phyloP scores from a whole-genome alignment of 37 sponge, comb jelly and placozoan genomes.

The Agelas oroides region DNA sequence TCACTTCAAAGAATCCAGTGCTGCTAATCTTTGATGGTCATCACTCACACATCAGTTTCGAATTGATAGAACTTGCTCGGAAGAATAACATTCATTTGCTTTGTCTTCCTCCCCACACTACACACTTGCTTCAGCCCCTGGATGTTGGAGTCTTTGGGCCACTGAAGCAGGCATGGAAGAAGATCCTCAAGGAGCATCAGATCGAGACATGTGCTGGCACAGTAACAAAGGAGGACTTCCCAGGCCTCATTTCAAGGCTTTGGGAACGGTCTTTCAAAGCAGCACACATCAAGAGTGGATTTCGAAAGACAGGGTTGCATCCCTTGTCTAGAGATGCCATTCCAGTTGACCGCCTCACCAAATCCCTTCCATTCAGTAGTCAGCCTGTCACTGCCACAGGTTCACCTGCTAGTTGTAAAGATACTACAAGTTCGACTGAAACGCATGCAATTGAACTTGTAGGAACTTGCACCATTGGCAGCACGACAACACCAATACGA shows the following conservation, averaged over 20 bases:
- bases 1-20: constrained; percentile 18
- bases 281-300: constrained; percentile 26
- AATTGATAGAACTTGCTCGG: too few relatives aligned
- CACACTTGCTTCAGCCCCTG: constrained; percentile 43
- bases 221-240: constrained; percentile 61
- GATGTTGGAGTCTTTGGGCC: constrained; percentile 66
- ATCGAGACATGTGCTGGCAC: constrained; percentile 33
- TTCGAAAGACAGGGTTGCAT: constrained; percentile 44
- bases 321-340: constrained; percentile 42
- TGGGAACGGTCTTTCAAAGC: constrained; percentile 25
- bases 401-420: too few relatives aligned
- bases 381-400: constrained; percentile 2
- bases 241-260: constrained; percentile 23
- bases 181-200: constrained; percentile 45
- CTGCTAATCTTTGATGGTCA: constrained; percentile 81
- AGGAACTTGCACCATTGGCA: too few relatives aligned
- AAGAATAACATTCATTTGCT: not conserved
- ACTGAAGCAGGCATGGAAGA: constrained; percentile 50
- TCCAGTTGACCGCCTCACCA: constrained; percentile 15
- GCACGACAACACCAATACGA: constrained; percentile 27
- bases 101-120: not conserved
- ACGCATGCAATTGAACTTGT: not conserved
- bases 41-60: too few relatives aligned
- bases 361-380: constrained; percentile 18
- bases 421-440: not conserved